These are phyloP conservation scores for Adelosebastes latens DNA, from an alignment of 2,797 vertebrate genomes.

Conservation along the genomic window DNA sequence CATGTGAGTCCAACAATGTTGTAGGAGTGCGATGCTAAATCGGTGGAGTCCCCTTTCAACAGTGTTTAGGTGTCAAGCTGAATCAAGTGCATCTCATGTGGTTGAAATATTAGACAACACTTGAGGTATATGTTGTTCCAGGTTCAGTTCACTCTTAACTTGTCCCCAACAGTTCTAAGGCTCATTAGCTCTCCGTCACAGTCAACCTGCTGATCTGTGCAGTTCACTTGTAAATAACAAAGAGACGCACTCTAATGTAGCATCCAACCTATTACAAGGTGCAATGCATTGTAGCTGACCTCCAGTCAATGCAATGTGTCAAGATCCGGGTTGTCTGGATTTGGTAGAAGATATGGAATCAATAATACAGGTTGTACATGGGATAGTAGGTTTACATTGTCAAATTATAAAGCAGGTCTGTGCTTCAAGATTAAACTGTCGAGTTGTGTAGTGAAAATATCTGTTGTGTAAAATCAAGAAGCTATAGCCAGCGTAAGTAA, in stretches of 20 bases:
- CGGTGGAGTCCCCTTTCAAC: background rate
- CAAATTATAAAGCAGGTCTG: background rate
- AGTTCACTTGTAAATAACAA: constrained; percentile 62
- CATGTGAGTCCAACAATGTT: no score
- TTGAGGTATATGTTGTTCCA: background rate
- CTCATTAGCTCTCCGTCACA: background rate
- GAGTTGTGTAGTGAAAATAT: background rate
- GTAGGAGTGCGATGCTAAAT: background rate
- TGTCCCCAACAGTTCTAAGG: background rate
- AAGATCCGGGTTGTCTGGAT: background rate
- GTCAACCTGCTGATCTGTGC: constrained; percentile 64
- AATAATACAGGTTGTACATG: background rate
- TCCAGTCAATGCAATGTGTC: background rate
- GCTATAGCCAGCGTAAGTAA: background rate
- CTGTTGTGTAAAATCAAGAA: background rate
- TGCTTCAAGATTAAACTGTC: background rate
- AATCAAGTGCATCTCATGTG: constrained; percentile 34
- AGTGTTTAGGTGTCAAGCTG: background rate
- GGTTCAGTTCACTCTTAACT: background rate
- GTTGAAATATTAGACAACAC: constrained; percentile 16
- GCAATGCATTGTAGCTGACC: constrained; percentile 61
- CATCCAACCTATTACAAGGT: constrained; percentile 81
- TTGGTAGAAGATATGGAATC: background rate
- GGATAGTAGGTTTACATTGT: background rate
- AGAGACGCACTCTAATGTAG: constrained; percentile 40